Percentiles rank a stretch among this genome's conserved stretches.
These are phyloP conservation scores for Diplazon laetatorius DNA, from an alignment of 2,888 invertebrate species.

Conservation along the genomic window DNA sequence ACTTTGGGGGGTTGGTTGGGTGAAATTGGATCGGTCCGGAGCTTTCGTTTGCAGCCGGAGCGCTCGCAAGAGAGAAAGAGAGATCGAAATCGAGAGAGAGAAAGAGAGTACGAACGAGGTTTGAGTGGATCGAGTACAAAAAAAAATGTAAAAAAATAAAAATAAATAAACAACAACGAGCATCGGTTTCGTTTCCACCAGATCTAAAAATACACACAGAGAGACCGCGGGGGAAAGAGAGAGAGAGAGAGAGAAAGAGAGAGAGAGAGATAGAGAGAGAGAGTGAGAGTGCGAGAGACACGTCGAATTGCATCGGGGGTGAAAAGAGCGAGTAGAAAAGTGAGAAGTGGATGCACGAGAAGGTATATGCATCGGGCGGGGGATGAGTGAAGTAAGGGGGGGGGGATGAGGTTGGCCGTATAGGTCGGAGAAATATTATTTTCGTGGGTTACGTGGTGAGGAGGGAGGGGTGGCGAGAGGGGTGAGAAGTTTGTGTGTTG, in stretches of 20 bases:
- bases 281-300: conserved; percentile 29
- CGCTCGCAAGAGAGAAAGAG: conserved; percentile 37
- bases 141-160: too few species aligned
- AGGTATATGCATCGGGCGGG: too few species aligned
- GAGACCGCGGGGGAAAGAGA: conserved; percentile 12
- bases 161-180: too few species aligned
- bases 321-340: conserved; percentile 8
- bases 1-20: conserved; percentile 22
- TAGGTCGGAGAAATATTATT: conserved; percentile 67
- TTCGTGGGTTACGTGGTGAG: conserved; percentile 55
- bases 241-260: conserved; percentile 9
- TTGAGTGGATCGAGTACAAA: conserved; percentile 36
- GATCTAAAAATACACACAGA: conserved; percentile 44
- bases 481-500: conserved; percentile 2
- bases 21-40: conserved; percentile 53
- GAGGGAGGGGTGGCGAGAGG: too few species aligned
- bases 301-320: background rate
- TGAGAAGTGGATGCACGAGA: conserved; percentile 16
- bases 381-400: too few species aligned
- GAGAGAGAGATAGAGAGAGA: conserved; percentile 3
- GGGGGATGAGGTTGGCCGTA: conserved; percentile 13
- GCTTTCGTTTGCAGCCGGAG: conserved; percentile 38
- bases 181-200: conserved; percentile 49
- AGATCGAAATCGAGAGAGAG: conserved; percentile 51
- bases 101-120: conserved; percentile 43